Evolutionary conservation across 2,113 vertebrate genomes (phyloP), one percentile per base, ranked within the genome.

Genomic region (Shinisaurus crocodilurus): DNA sequence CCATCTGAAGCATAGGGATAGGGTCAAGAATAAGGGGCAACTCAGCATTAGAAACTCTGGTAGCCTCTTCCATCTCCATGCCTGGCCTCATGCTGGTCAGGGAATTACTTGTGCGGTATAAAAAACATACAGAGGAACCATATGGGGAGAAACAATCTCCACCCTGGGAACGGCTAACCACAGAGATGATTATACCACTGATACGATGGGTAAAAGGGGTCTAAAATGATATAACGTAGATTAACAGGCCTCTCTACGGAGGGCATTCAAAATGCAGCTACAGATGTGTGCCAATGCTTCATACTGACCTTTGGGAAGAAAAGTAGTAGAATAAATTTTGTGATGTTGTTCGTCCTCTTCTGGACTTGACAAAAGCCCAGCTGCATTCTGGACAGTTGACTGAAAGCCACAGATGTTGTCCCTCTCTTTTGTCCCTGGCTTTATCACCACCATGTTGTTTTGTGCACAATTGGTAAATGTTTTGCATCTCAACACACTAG

Each of bases 381-480:
- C 90, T 0, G 93, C 94, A 90, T 95, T 93, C 0, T 93, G 92
- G 86, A 92, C 93, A 87, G 95, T 79, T 0, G 94, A 94, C 1
- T 89, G 95, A n/a, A 94, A 81, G 92, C 98, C 98, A 91, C 99
- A 99, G 89, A 98, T 25, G 13, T 98, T 99, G 96, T 99, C 98
- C 1, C 95, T 97, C 92, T 98, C 97, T 95, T 95, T 98, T 0
- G 98, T 98, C 91, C 99, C 99, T 0, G 95, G 95, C 76, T 94
- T 95, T 86, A 98, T 87, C 92, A 98, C 95, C 89, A 95, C 95
- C 97, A 98, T 96, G 85, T 98, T 98, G 92, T 95, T 98, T 92
- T 95, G 96, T 90, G 95, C 96, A 96, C 99, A 99, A 97, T 99
- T 97, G 29, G 97, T 98, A 96, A 98, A 97, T 1, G 96, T 91